These are phyloP conservation scores for Cossypha niveicapilla DNA, from an alignment of 2,797 vertebrate genomes.

Conservation along the genomic window DNA sequence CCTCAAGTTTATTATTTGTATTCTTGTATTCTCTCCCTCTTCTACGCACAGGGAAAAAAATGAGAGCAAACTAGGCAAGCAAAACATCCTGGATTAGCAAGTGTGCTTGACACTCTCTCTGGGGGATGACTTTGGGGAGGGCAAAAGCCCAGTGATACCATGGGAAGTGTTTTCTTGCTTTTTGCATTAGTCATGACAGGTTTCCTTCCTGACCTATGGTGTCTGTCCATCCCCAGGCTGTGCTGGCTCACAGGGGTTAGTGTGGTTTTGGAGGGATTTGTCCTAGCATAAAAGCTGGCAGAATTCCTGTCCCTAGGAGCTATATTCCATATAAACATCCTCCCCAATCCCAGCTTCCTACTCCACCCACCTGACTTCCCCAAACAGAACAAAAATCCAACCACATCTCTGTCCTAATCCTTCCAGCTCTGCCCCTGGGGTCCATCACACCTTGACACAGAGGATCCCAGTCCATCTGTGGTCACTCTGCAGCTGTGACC, in stretches of 20 bases:
- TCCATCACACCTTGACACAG: neutral
- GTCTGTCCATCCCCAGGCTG: neutral
- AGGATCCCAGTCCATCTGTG: neutral
- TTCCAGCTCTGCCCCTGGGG: neutral
- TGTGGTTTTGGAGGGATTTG: neutral
- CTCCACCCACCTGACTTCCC: neutral
- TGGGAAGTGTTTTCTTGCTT: neutral
- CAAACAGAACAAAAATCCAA: neutral
- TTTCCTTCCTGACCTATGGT: neutral
- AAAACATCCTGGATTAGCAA: neutral
- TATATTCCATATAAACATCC: neutral
- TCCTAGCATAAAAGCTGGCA: neutral
- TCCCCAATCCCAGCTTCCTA: neutral
- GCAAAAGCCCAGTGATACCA: neutral
- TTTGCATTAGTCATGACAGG: neutral
- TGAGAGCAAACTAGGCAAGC: neutral
- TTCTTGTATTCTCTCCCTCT: neutral
- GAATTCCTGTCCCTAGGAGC: neutral
- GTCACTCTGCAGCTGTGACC: neutral
- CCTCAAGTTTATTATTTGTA: neutral
- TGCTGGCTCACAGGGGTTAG: neutral
- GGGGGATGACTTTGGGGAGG: neutral
- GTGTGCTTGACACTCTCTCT: neutral
- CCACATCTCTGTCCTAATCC: neutral
- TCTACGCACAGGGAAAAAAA: neutral